phyloP scores from a whole-genome alignment of 1,140 invertebrate species.

The Trichonephila clavipes region DNA sequence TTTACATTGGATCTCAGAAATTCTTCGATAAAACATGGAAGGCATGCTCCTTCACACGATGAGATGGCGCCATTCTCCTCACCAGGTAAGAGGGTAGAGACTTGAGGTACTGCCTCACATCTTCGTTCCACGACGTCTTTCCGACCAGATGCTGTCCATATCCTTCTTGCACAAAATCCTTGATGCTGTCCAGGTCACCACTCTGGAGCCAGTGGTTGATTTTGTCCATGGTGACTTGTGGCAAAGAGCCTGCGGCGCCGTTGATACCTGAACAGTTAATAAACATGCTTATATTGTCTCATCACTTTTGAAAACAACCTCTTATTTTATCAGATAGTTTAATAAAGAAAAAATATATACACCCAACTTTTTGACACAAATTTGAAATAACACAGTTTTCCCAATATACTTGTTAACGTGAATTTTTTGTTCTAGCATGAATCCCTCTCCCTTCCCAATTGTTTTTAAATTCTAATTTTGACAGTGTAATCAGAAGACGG shows the following conservation, averaged over 20 bases:
- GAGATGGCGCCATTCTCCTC: neutral
- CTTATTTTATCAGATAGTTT: no score
- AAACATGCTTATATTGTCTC: neutral
- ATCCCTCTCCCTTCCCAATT: no score
- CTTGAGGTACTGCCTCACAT: conserved; percentile 80
- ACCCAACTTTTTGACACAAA: no score
- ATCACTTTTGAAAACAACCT: neutral
- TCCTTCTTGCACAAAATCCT: conserved; percentile 82
- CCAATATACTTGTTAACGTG: no score
- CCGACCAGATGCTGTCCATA: conserved; percentile 81
- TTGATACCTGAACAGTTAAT: conserved; percentile 34
- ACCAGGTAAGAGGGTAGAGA: conserved; percentile 79
- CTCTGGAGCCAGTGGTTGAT: conserved; percentile 79
- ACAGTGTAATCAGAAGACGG: no score
- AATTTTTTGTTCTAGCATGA: no score
- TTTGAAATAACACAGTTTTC: no score
- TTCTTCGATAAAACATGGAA: no score
- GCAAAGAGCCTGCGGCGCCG: conserved; percentile 79
- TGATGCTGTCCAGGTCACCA: conserved; percentile 81
- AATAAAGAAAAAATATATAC: no score
- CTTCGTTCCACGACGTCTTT: conserved; percentile 81
- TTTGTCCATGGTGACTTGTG: conserved; percentile 77
- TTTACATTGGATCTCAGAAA: no score
- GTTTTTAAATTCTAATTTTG: no score
- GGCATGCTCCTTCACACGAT: no score